These are phyloP conservation scores for Drosophila nikananu DNA, from an alignment of 1,140 invertebrate genomes.

Conservation along the genomic window DNA sequence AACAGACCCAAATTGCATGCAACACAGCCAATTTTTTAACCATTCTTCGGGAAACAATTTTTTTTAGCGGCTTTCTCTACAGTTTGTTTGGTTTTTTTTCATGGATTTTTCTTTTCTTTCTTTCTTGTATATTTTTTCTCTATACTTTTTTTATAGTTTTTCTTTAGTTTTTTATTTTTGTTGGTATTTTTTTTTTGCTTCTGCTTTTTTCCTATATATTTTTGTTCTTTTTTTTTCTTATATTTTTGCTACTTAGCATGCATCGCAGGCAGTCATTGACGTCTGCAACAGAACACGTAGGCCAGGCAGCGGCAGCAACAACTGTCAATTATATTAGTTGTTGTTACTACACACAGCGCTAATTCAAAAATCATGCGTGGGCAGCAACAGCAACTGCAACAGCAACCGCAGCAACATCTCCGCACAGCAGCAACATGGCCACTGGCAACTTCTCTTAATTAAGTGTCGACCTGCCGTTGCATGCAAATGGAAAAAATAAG, in stretches of 20 bases:
- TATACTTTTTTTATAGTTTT: background rate
- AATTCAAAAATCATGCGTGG: slow-evolving; percentile 84
- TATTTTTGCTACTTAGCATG: slow-evolving; percentile 71
- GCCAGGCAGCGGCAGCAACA: slow-evolving; percentile 66
- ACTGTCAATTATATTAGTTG: slow-evolving; percentile 84
- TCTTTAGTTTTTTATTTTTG: slow-evolving; percentile 3
- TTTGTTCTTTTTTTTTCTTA: background rate
- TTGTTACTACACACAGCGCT: slow-evolving; percentile 78
- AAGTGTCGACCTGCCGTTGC: slow-evolving; percentile 78
- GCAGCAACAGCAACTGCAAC: slow-evolving; percentile 41
- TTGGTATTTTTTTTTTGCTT: background rate
- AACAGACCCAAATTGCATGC: slow-evolving; percentile 83
- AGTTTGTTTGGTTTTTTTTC: background rate
- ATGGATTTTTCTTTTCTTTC: background rate
- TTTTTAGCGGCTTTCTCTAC: slow-evolving; percentile 51
- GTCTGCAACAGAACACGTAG: slow-evolving; percentile 78
- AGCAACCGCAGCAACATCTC: slow-evolving; percentile 37
- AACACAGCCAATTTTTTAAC: slow-evolving; percentile 51
- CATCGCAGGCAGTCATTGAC: slow-evolving; percentile 70
- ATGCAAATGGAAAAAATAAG: slow-evolving; percentile 39
- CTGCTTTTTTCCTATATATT: background rate
- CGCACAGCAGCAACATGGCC: slow-evolving; percentile 63
- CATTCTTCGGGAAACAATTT: slow-evolving; percentile 3
- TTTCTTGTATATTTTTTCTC: background rate
- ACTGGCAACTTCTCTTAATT: slow-evolving; percentile 79